Evolutionary conservation across 2,113 vertebrate species (phyloP), one percentile per base, ranked within the genome.

Genomic region (Misgurnus mizolepis): DNA sequence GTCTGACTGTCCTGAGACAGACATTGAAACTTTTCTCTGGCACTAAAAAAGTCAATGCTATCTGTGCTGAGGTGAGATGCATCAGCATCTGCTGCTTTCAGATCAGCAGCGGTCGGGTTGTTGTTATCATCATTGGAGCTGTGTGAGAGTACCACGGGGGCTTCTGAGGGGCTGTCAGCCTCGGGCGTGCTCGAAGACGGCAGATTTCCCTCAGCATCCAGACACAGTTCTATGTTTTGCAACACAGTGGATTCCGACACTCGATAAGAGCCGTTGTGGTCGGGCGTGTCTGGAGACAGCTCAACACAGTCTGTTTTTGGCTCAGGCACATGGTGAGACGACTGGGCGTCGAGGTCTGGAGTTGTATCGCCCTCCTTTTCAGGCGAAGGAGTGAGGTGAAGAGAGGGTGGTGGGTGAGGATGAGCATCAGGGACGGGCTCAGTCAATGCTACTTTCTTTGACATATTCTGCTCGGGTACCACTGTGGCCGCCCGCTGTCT

Each of bases 41-140:
- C 96, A 0, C 95, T 98, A 88, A 96, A 94, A 90, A 99, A 99
- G 88, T 98, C 92, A 17, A 98, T 98, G 86, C 95, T 94, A 87
- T 98, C 96, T 0, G 91, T 80, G 80, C 94, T 95, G 84, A 95
- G 93, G 80, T 88, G 92, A 7, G 95, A 88, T 14, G 87, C 92
- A 0, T 78, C 77, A 67, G 91, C 90, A 43, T 90, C 72, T 78
- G 0, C 56, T 4, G 3, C 22, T 8, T 82, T 10, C 86, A 83
- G 1, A 85, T 73, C 82, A 15, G 27, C 87, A 78, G 0, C 65
- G 67, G 72, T 11, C 12, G 0, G 34, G 83, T 86, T 88, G 70
- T 92, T 91, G 85, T 91, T 89, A 85, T 88, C 76, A n/a, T 47
- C 49, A n/a, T 41, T 53, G 7, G 77, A 68, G 22, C 39, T 7